Base-by-base conservation (phyloP, 2,113 vertebrate genomes). In the Myrmecobius fasciatus region DNA sequence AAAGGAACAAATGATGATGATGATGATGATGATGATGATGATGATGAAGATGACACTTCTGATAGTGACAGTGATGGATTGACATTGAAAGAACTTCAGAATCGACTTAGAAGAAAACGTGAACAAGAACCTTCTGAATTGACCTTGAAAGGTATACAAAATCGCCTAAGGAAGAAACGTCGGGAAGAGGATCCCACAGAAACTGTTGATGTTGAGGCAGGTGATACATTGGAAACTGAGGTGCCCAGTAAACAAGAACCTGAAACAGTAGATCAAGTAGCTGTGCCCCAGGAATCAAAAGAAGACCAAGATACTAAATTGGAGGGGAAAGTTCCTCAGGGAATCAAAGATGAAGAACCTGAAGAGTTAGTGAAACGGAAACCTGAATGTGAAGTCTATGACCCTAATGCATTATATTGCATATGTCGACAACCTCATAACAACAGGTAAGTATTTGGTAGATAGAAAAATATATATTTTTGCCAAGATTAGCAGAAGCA, bases 391-490 rank as follows among this genome's bases (percentile, higher is more conserved):
- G 98, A 99, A 92, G 99, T 98, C 28, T 99, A 98, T 0, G 99
- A 99, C 96, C 98, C 99, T 14, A 99, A 98, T 17, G 97, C 99
- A 3, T 95, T 99, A 7, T 99, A 99, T 92, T 99, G 99, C 98
- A 99, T 99, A 91, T 99, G 99, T 97, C 99, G 98, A 4, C 99
- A 99, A 96, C 99, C 99, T 56, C 99, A 99, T 53, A 99, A 99
- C 96, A 99, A 99, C 97, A 99, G 99, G 99, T 99, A 98, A 53
- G 98, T 60, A 60, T 3, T 51, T 89, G 53, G 51, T 92, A 51
- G 25, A n/a, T 2, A 26, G 89, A 1, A 22, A 25, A 52, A 0
- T 48, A 46, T 90, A 53, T 48, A 24, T 36, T 52, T 17, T 14
- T 31, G 12, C 12, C 8, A 28, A 60, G 7, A 52, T 92, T 49